Evolutionary conservation across 2,888 invertebrate genomes (phyloP).

Genomic region (Drosophila kambysellisi): DNA sequence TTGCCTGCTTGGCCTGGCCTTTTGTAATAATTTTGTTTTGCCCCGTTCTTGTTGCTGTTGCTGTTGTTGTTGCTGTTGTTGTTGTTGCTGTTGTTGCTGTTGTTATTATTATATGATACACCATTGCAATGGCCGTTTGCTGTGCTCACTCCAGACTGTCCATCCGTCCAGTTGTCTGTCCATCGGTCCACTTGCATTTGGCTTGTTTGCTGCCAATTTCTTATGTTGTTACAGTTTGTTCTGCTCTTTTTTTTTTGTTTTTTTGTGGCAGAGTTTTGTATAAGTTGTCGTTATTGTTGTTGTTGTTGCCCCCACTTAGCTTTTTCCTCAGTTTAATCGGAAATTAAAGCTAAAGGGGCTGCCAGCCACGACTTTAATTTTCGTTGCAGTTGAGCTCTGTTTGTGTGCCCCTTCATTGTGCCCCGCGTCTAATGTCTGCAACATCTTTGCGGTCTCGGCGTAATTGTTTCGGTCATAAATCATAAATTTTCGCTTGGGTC

Average conservation of each 20-base stretch:
- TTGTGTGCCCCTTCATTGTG: slow-evolving; percentile 12
- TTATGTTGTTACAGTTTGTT: slow-evolving; percentile 79
- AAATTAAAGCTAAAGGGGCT: slow-evolving; percentile 81
- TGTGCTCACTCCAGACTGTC: slow-evolving; percentile 16
- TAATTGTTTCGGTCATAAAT: slow-evolving; percentile 77
- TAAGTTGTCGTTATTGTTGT: slow-evolving; percentile 33
- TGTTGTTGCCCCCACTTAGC: slow-evolving; percentile 66
- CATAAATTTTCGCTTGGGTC: slow-evolving; percentile 71
- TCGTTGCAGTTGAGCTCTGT: slow-evolving; percentile 61
- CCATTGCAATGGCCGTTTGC: slow-evolving; percentile 74
- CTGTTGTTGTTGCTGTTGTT: slow-evolving; percentile 34
- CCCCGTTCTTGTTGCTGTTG: slow-evolving; percentile 24
- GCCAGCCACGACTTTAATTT: slow-evolving; percentile 80
- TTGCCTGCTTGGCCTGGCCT: slow-evolving; percentile 58
- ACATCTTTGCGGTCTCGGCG: slow-evolving; percentile 70
- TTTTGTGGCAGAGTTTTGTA: slow-evolving; percentile 25
- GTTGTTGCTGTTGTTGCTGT: slow-evolving; percentile 59
- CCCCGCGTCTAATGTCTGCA: slow-evolving; percentile 64
- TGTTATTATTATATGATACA: slow-evolving; percentile 81
- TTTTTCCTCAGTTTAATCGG: slow-evolving; percentile 73
- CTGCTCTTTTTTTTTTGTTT: slow-evolving; percentile 55
- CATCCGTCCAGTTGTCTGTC: slow-evolving; percentile 9
- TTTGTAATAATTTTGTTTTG: slow-evolving; percentile 78
- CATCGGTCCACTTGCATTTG: slow-evolving; percentile 56
- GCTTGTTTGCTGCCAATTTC: slow-evolving; percentile 81